Evolutionary conservation across 2,888 invertebrate species (phyloP), one percentile per base, ranked within the genome.

Genomic region (Scaptodrosophila latifasciaeformis): DNA sequence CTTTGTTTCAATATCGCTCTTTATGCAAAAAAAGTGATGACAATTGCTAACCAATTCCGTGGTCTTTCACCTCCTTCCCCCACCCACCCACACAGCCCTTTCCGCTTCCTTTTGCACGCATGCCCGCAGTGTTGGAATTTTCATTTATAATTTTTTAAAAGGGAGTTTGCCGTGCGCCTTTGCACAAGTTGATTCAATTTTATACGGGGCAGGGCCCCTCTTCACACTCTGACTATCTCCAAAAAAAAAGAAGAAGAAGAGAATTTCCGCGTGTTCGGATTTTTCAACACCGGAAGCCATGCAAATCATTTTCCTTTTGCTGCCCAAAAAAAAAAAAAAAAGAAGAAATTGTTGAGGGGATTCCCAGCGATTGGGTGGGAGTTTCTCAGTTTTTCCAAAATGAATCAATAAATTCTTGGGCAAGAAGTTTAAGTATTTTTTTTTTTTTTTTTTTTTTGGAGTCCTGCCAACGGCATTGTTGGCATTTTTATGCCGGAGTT

Each of bases 151-250:
- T 72, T 67, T 76, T 67, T 39, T 19, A n/a, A n/a, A n/a, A n/a
- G n/a, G n/a, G n/a, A n/a, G n/a, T n/a, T n/a, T n/a, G n/a, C n/a
- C n/a, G n/a, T n/a, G n/a, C n/a, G n/a, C n/a, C n/a, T n/a, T n/a
- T n/a, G n/a, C 62, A 62, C 63, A 70, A 74, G 77, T 72, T 72
- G 68, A 77, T 72, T 74, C 70, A 77, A 72, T 72, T 72, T 77
- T 59, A 59, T 66, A 60, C 66, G 66, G n/a, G n/a, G n/a, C 58
- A 51, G 19, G 27, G 53, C 29, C 12, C 30, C 10, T 19, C 12
- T 24, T 50, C 51, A 46, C 45, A 47, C 47, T 30, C n/a, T n/a
- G n/a, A n/a, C n/a, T n/a, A n/a, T n/a, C n/a, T n/a, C n/a, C n/a
- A n/a, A n/a, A n/a, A n/a, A n/a, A n/a, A n/a, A n/a, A n/a, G n/a